Evolutionary conservation across 2,888 invertebrate species (phyloP).

Genomic region (Athetis lepigone): DNA sequence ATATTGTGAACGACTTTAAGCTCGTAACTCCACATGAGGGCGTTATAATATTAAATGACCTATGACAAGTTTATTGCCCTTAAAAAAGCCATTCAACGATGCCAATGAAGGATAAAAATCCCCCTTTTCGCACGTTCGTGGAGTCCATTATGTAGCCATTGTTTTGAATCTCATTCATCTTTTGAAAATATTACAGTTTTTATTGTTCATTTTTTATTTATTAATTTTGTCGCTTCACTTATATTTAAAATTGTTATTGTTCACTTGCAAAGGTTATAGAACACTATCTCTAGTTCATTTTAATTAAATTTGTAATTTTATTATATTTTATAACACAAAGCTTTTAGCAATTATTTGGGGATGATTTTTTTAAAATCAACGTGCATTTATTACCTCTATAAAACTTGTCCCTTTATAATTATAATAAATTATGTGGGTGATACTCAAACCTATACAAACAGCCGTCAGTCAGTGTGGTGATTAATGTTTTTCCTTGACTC

Average conservation of each 20-base stretch:
- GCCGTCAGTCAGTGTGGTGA: too few relatives aligned
- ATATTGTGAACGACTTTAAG: constrained; percentile 45
- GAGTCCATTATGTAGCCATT: constrained; percentile 41
- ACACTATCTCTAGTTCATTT: neutral
- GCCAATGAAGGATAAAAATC: constrained; percentile 59
- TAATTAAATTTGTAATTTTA: neutral
- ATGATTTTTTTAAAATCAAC: too few relatives aligned
- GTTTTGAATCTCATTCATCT: constrained; percentile 42
- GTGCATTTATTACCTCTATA: too few relatives aligned
- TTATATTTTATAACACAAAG: too few relatives aligned
- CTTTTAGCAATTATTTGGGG: too few relatives aligned
- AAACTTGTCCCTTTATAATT: too few relatives aligned
- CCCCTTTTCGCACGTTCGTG: constrained; percentile 46
- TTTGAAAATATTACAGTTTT: constrained; percentile 19
- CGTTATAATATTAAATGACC: constrained; percentile 62
- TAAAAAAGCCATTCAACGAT: constrained; percentile 60
- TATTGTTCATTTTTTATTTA: constrained; percentile 28
- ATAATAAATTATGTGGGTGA: too few relatives aligned
- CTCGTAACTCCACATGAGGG: constrained; percentile 51
- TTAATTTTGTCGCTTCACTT: neutral
- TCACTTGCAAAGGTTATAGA: neutral
- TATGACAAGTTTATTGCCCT: constrained; percentile 61
- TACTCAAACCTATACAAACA: too few relatives aligned
- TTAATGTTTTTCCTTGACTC: too few relatives aligned
- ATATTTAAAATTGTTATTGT: neutral